phyloP scores from a whole-genome alignment of 2,797 vertebrate species.

The Silurus lanzhouensis region DNA sequence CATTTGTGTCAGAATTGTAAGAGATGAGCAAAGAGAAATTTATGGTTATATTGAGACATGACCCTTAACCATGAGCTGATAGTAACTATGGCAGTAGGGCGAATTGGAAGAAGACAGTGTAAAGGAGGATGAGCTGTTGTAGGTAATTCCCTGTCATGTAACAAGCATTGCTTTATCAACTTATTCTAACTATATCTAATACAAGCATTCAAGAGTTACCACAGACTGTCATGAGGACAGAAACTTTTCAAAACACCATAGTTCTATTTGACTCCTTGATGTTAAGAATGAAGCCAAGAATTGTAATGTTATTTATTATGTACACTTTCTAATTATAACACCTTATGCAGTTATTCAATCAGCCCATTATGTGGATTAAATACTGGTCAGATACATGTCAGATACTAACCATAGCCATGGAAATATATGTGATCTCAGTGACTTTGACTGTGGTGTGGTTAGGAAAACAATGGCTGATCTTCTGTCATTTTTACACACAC shows the following conservation, averaged over 20 bases:
- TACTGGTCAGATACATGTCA: too few relatives aligned
- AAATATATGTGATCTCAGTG: background rate
- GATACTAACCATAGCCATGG: too few relatives aligned
- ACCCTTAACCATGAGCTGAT: slow-evolving; percentile 19
- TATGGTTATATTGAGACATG: slow-evolving; percentile 28
- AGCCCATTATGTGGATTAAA: too few relatives aligned
- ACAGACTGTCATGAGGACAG: background rate
- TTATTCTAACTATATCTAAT: background rate
- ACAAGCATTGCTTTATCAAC: slow-evolving; percentile 23
- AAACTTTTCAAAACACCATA: background rate
- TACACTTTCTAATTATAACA: background rate
- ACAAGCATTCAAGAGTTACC: background rate
- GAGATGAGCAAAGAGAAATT: slow-evolving; percentile 44
- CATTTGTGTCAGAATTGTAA: slow-evolving; percentile 55
- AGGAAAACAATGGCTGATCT: background rate
- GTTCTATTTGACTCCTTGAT: background rate
- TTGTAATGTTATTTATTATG: background rate
- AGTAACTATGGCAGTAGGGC: slow-evolving; percentile 45
- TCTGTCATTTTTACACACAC: background rate
- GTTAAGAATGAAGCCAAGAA: background rate
- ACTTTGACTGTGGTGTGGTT: background rate
- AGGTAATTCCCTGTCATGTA: slow-evolving; percentile 29
- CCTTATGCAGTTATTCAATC: too few relatives aligned
- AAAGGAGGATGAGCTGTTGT: slow-evolving; percentile 10
- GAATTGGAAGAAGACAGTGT: slow-evolving; percentile 15